Percentiles rank a stretch among this genome's conserved stretches.
phyloP scores from a whole-genome alignment of 2,113 vertebrate species.

The Neoarius graeffei region DNA sequence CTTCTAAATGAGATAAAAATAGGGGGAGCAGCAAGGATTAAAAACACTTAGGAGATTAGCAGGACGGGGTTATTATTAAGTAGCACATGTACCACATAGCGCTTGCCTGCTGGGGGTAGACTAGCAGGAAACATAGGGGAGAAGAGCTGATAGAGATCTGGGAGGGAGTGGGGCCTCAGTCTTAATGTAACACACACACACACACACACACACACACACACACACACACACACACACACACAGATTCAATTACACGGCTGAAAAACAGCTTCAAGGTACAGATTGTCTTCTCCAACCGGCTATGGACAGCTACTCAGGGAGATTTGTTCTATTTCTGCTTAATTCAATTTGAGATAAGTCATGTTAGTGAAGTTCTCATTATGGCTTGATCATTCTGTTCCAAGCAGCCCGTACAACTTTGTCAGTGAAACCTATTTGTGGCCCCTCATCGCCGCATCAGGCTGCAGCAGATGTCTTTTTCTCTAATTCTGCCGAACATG shows the following conservation, averaged over 20 bases:
- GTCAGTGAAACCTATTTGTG: conserved; percentile 47
- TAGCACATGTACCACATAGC: conserved; percentile 22
- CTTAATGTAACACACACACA: conserved; percentile 32
- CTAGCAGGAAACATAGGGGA: not conserved
- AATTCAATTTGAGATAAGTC: conserved; percentile 41
- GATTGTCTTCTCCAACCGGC: conserved; percentile 28
- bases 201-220: not conserved
- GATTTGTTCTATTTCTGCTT: conserved; percentile 36
- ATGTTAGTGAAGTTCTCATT: conserved; percentile 33
- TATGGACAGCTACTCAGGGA: conserved; percentile 17
- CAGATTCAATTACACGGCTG: conserved; percentile 27
- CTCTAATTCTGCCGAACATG: conserved; percentile 27
- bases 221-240: conserved; percentile 36
- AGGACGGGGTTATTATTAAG: not conserved
- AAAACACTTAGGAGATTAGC: conserved; percentile 9
- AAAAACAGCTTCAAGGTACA: conserved; percentile 39
- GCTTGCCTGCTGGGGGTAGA: not conserved
- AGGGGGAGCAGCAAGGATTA: conserved; percentile 2
- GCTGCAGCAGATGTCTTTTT: conserved; percentile 10
- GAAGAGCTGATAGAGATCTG: not conserved
- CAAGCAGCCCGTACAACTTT: conserved; percentile 22
- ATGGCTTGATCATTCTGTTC: conserved; percentile 31
- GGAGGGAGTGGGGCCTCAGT: not conserved
- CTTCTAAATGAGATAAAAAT: conserved; percentile 18
- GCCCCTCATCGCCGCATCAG: conserved; percentile 26